These are phyloP conservation scores for Meloidogyne exigua DNA, from an alignment of 1,140 invertebrate species.

Conservation along the genomic window DNA sequence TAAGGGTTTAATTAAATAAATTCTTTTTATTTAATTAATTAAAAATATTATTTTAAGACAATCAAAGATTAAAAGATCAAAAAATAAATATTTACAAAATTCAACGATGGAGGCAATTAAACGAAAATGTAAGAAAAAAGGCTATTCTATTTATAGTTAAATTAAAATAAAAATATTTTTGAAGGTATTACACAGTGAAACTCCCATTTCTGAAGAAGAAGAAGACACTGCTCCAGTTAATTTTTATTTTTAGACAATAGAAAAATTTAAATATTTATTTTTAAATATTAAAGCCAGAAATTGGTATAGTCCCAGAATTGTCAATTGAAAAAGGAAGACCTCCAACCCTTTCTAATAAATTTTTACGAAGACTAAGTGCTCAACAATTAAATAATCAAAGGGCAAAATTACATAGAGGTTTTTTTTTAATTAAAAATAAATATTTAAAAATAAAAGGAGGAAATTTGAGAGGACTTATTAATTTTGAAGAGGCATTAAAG, in stretches of 20 bases:
- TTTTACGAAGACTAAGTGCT: slow-evolving; percentile 24
- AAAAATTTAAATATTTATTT: background rate
- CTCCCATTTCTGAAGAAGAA: background rate
- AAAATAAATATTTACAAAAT: background rate
- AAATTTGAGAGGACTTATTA: slow-evolving; percentile 14
- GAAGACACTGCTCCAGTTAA: background rate
- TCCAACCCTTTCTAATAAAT: slow-evolving; percentile 16
- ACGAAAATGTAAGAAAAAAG: background rate
- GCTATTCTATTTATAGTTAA: background rate
- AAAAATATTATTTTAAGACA: background rate
- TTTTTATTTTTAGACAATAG: background rate
- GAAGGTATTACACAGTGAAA: background rate
- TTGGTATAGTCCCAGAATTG: slow-evolving; percentile 11
- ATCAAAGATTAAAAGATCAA: background rate
- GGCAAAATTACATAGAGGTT: slow-evolving; percentile 24
- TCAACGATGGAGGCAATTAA: background rate
- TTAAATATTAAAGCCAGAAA: background rate
- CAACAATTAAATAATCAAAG: slow-evolving; percentile 18
- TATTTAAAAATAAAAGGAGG: slow-evolving; percentile 10
- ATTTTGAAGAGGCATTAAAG: slow-evolving; percentile 36
- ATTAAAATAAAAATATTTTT: background rate
- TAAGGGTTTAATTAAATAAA: too few species aligned
- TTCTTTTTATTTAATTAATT: too few species aligned
- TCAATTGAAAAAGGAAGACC: slow-evolving; percentile 17
- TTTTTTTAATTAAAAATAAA: background rate